phyloP scores from a whole-genome alignment of 2,113 vertebrate species.

The Pithys albifrons region DNA sequence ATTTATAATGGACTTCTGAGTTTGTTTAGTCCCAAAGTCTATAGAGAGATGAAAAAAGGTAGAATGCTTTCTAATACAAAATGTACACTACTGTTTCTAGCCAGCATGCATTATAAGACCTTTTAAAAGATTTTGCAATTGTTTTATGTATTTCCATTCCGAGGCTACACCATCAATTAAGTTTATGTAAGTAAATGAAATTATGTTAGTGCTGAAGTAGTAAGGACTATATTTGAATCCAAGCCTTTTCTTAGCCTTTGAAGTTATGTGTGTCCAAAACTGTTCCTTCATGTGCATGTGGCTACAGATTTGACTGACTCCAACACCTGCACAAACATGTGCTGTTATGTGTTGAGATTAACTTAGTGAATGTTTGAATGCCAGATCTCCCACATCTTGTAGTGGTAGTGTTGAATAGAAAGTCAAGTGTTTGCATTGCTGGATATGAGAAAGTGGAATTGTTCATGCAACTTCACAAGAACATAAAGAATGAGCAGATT shows the following conservation, averaged over 20 bases:
- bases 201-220: not conserved
- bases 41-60: constrained; percentile 15
- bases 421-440: not conserved
- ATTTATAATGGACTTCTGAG: not conserved
- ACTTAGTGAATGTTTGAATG: not conserved
- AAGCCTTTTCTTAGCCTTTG: constrained; percentile 24
- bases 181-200: not conserved
- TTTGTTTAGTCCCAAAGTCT: not conserved
- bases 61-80: constrained; percentile 19
- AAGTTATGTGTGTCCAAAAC: constrained; percentile 28
- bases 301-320: not conserved
- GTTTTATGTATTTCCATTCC: constrained; percentile 46
- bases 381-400: not conserved
- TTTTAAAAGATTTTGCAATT: constrained; percentile 28
- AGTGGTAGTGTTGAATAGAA: not conserved
- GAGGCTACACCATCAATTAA: constrained; percentile 10
- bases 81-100: not conserved
- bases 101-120: not conserved
- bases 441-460: not conserved
- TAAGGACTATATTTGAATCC: not conserved
- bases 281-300: not conserved
- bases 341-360: not conserved
- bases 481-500: not conserved
- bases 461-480: not conserved
- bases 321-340: constrained; percentile 11